Evolutionary conservation across 1,140 invertebrate genomes (phyloP).

Genomic region (Phortica variegata): DNA sequence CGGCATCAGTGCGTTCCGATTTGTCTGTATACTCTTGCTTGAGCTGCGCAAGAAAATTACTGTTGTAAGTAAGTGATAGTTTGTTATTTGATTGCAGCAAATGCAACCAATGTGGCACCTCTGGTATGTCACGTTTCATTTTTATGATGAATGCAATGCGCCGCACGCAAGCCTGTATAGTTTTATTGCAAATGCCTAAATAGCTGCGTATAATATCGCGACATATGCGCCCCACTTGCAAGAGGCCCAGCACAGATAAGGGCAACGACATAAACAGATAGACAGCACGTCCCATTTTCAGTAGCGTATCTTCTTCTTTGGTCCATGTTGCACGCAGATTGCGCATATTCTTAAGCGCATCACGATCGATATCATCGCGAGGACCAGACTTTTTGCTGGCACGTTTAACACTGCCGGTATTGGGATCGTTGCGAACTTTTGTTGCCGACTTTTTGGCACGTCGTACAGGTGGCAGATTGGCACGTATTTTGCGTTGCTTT

Average conservation of each 20-base stretch:
- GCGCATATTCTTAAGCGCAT: conserved; percentile 67
- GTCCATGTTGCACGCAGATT: conserved; percentile 67
- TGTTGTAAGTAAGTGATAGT: conserved; percentile 31
- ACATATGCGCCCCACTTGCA: conserved; percentile 33
- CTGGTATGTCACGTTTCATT: conserved; percentile 34
- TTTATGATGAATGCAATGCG: conserved; percentile 59
- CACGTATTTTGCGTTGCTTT: conserved; percentile 22
- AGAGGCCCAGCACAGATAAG: conserved; percentile 54
- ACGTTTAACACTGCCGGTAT: too few relatives aligned
- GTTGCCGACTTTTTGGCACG: not conserved
- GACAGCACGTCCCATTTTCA: conserved; percentile 70
- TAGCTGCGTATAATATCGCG: conserved; percentile 67
- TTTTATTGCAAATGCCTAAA: conserved; percentile 66
- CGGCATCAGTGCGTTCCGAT: conserved; percentile 26
- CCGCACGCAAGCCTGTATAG: conserved; percentile 68
- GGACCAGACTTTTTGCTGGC: conserved; percentile 22
- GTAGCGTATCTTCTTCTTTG: conserved; percentile 64
- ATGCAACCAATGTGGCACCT: conserved; percentile 46
- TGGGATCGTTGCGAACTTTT: conserved; percentile 51
- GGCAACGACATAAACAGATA: conserved; percentile 65
- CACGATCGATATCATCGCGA: conserved; percentile 69
- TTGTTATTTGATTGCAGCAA: conserved; percentile 37
- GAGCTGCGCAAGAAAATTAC: conserved; percentile 30
- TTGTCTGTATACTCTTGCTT: conserved; percentile 33
- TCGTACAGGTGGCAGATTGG: conserved; percentile 1